These are phyloP conservation scores for Ivindomyrus marchei DNA, from an alignment of 2,113 vertebrate genomes.

Conservation along the genomic window DNA sequence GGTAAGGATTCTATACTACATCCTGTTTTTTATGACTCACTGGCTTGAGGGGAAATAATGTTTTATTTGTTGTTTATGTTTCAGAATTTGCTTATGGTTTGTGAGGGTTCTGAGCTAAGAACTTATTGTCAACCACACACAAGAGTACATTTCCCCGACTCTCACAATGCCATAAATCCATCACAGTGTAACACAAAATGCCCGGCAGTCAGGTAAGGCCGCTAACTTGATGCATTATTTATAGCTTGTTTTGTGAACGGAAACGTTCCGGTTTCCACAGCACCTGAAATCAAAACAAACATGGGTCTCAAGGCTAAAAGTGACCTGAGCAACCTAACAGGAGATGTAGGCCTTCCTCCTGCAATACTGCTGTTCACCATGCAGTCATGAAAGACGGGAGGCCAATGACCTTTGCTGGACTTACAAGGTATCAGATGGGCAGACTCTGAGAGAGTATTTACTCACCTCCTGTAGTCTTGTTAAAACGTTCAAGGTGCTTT, in stretches of 20 bases:
- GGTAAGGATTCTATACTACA: constrained; percentile 51
- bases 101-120: neutral
- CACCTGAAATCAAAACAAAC: neutral
- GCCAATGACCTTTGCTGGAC: neutral
- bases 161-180: neutral
- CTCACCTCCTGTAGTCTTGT: constrained; percentile 54
- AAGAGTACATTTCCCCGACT: neutral
- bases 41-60: neutral
- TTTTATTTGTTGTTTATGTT: neutral
- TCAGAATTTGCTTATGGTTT: neutral
- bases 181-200: neutral
- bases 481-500: constrained; percentile 58
- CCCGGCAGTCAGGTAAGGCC: neutral
- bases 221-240: neutral
- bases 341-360: neutral
- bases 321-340: neutral
- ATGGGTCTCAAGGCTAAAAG: neutral
- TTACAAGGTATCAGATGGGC: neutral
- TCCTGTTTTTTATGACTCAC: constrained; percentile 19
- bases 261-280: neutral
- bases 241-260: neutral
- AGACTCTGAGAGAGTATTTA: constrained; percentile 14
- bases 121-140: neutral
- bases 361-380: neutral
- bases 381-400: neutral